Evolutionary conservation across 2,888 invertebrate species (phyloP).

Genomic region (Aplocera efformata): DNA sequence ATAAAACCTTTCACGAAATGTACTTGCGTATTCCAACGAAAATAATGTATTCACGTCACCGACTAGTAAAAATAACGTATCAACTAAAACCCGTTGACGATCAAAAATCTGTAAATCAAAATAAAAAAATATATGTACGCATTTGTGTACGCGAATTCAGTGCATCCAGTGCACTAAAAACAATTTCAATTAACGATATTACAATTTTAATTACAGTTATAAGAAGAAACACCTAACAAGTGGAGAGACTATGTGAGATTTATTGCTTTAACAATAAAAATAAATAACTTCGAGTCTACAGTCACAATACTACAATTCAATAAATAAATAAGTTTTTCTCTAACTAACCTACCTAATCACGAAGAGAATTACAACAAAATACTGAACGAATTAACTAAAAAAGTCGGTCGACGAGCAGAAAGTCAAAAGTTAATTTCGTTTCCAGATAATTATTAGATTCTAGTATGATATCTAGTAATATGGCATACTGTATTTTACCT

Average conservation of each 20-base stretch:
- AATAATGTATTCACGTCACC: slow-evolving; percentile 29
- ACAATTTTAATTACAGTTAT: slow-evolving; percentile 28
- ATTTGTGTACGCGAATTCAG: slow-evolving; percentile 32
- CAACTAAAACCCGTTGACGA: slow-evolving; percentile 41
- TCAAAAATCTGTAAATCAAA: slow-evolving; percentile 35
- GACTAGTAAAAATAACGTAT: slow-evolving; percentile 58
- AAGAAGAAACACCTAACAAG: slow-evolving; percentile 42
- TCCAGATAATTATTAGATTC: slow-evolving; percentile 36
- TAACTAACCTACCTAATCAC: slow-evolving; percentile 70
- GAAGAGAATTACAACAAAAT: slow-evolving; percentile 68
- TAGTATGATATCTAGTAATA: slow-evolving; percentile 10
- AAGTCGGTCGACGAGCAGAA: slow-evolving; percentile 39
- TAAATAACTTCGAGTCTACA: slow-evolving; percentile 63
- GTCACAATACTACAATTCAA: slow-evolving; percentile 60
- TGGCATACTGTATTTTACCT: slow-evolving; percentile 16
- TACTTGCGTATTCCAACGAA: slow-evolving; percentile 15
- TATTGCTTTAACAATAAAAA: slow-evolving; percentile 57
- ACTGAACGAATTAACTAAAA: slow-evolving; percentile 52
- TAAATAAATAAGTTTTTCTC: slow-evolving; percentile 76
- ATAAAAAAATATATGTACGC: slow-evolving; percentile 40
- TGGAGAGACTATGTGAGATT: slow-evolving; percentile 59
- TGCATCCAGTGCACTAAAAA: slow-evolving; percentile 35
- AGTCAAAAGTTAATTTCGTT: slow-evolving; percentile 48
- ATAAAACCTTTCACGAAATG: slow-evolving; percentile 7
- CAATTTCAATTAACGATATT: slow-evolving; percentile 29